Percentiles rank a stretch among this genome's conserved stretches.
These are phyloP conservation scores for Trichacis sp. DNA, from an alignment of 2,888 invertebrate genomes.

Conservation along the genomic window DNA sequence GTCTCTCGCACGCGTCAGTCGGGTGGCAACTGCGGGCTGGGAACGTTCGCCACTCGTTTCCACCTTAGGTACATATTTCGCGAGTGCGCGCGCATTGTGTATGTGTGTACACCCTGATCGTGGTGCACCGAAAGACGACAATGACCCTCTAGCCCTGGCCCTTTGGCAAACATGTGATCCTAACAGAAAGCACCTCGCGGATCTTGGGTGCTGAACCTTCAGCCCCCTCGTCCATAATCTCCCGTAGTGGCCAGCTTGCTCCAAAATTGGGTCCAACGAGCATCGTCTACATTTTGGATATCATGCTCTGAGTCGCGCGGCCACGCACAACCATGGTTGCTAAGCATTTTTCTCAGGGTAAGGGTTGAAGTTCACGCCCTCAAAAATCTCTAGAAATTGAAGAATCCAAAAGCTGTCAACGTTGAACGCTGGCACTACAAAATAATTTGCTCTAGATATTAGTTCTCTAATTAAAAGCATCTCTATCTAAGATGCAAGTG, in stretches of 20 bases:
- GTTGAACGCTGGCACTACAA: too few species aligned
- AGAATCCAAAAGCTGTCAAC: too few species aligned
- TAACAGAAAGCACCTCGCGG: slow-evolving; percentile 34
- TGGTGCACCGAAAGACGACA: slow-evolving; percentile 29
- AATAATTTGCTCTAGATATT: too few species aligned
- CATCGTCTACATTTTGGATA: slow-evolving; percentile 29
- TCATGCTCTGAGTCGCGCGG: slow-evolving; percentile 52
- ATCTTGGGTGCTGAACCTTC: neutral
- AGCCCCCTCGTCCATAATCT: slow-evolving; percentile 5
- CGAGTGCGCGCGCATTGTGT: slow-evolving; percentile 39
- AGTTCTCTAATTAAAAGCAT: too few species aligned
- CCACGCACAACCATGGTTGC: slow-evolving; percentile 62
- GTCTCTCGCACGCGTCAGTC: slow-evolving; percentile 54
- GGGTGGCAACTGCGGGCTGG: slow-evolving; percentile 64
- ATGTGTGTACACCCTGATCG: slow-evolving; percentile 24
- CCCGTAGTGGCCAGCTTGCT: slow-evolving; percentile 17
- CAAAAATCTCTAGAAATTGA: too few species aligned
- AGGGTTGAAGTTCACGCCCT: slow-evolving; percentile 44
- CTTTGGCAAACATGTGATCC: slow-evolving; percentile 57
- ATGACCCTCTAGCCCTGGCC: slow-evolving; percentile 35
- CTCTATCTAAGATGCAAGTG: too few species aligned
- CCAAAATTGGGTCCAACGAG: slow-evolving; percentile 14
- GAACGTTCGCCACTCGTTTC: slow-evolving; percentile 46
- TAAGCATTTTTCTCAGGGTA: slow-evolving; percentile 66
- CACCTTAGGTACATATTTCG: too few species aligned